Evolutionary conservation across 2,113 vertebrate genomes (phyloP).

Genomic region (Myotis yumanensis): DNA sequence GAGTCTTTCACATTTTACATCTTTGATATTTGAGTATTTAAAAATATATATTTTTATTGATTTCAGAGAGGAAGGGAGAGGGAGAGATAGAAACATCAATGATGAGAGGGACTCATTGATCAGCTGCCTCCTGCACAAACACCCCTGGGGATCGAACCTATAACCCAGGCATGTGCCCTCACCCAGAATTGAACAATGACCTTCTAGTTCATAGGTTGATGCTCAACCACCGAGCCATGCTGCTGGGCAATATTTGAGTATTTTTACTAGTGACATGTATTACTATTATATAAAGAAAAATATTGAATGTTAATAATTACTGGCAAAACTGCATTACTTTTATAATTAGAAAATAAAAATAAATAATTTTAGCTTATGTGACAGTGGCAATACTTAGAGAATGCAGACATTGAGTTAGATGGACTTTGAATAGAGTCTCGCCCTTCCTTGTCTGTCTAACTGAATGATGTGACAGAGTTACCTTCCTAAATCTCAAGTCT

Average conservation of each 20-base stretch:
- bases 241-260: not conserved
- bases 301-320: not conserved
- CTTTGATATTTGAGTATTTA: not conserved
- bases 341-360: not conserved
- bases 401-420: not conserved
- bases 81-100: too few relatives aligned
- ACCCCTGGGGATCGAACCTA: too few relatives aligned
- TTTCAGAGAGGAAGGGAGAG: too few relatives aligned
- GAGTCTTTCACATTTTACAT: not conserved
- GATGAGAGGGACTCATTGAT: too few relatives aligned
- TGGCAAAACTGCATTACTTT: not conserved
- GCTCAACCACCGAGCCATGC: too few relatives aligned
- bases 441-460: not conserved
- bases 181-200: too few relatives aligned
- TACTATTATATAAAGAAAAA: not conserved
- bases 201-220: too few relatives aligned
- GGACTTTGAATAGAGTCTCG: not conserved
- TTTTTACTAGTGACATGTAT: not conserved
- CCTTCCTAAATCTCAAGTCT: not conserved
- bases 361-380: not conserved
- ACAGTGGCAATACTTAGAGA: not conserved
- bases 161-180: too few relatives aligned
- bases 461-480: not conserved
- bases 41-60: too few relatives aligned
- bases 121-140: too few relatives aligned